These are phyloP conservation scores for Thysanoteuthis rhombus DNA, from an alignment of 2,888 invertebrate genomes.

Conservation along the genomic window DNA sequence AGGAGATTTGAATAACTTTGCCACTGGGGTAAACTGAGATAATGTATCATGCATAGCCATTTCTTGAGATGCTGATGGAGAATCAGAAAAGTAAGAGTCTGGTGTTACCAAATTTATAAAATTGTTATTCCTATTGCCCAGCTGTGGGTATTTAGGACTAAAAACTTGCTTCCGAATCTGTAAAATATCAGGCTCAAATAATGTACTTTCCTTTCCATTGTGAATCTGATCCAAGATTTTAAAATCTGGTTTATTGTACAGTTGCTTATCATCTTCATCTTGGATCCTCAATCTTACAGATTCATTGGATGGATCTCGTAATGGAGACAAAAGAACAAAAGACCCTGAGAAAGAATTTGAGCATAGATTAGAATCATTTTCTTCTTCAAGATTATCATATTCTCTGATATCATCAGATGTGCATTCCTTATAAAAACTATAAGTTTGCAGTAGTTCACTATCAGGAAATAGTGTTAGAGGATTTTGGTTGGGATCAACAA, in stretches of 20 bases:
- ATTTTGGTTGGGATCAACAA: not conserved
- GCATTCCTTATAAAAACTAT: not conserved
- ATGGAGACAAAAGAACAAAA: not conserved
- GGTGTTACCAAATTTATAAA: not conserved
- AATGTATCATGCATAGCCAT: not conserved
- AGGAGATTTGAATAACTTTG: not conserved
- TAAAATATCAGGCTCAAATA: not conserved
- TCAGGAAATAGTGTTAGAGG: not conserved
- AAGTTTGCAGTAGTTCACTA: not conserved
- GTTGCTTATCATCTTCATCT: not conserved
- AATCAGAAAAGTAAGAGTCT: not conserved
- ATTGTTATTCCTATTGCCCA: not conserved
- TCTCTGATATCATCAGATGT: not conserved
- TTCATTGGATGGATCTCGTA: not conserved
- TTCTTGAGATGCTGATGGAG: not conserved
- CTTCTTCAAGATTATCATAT: not conserved
- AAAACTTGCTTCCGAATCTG: not conserved
- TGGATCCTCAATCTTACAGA: not conserved
- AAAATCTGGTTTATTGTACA: not conserved
- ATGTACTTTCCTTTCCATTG: not conserved
- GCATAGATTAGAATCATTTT: not conserved
- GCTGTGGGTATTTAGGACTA: too few species aligned
- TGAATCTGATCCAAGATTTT: not conserved
- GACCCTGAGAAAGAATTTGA: not conserved
- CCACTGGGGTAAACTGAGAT: not conserved